These are phyloP conservation scores for Podiceps cristatus DNA, from an alignment of 2,113 vertebrate species.

Conservation along the genomic window DNA sequence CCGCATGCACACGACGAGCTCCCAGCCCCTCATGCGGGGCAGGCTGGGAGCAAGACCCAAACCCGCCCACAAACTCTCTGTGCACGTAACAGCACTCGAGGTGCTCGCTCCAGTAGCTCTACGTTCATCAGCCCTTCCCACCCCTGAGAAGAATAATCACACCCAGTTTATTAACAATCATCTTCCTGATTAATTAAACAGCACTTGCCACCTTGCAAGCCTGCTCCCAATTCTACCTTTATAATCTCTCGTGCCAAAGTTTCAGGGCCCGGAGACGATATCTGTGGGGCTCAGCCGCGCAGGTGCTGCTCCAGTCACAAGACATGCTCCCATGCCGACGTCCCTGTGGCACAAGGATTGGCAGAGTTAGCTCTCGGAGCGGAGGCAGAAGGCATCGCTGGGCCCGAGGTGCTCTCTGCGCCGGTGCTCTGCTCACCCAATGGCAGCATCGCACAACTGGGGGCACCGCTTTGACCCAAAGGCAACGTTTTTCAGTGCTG, in stretches of 20 bases:
- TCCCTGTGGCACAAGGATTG: background rate
- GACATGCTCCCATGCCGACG: rapidly evolving
- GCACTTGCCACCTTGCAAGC: background rate
- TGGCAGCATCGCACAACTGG: too few species aligned
- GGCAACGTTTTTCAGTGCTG: background rate
- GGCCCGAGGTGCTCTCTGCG: rapidly evolving
- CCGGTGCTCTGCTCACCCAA: background rate
- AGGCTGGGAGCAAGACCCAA: background rate
- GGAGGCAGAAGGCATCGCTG: background rate
- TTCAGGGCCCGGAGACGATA: background rate
- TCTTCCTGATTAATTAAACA: background rate
- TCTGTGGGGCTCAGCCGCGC: background rate
- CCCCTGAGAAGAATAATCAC: background rate
- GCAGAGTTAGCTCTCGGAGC: background rate
- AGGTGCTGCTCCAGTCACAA: background rate
- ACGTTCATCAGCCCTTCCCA: background rate
- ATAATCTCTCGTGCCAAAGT: rapidly evolving
- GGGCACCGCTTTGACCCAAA: background rate
- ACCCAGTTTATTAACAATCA: background rate
- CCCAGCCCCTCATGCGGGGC: rapidly evolving
- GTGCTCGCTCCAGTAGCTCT: background rate
- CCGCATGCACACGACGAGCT: background rate
- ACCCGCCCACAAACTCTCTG: rapidly evolving
- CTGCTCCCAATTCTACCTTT: background rate
- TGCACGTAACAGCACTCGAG: rapidly evolving